Evolutionary conservation across 2,113 vertebrate genomes (phyloP).

Genomic region (Nymphicus hollandicus): DNA sequence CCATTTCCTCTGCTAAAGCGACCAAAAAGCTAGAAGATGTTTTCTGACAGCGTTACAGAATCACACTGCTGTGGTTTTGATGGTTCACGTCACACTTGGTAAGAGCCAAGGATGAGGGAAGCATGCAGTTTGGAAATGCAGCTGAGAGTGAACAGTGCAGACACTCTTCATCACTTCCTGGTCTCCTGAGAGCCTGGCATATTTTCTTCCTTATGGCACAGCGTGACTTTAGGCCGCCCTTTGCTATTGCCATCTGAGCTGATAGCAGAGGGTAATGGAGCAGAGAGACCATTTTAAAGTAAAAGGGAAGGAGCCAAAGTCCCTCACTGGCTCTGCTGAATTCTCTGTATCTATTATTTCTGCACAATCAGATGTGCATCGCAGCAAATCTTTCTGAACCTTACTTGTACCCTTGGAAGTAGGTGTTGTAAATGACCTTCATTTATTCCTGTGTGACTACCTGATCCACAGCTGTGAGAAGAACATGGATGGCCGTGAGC

Average conservation of each 20-base stretch:
- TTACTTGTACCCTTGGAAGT: background rate
- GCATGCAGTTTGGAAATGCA: background rate
- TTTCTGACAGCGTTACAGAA: background rate
- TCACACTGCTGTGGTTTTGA: background rate
- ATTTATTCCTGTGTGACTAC: background rate
- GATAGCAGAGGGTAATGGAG: background rate
- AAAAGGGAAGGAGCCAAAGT: background rate
- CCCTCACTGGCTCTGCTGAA: background rate
- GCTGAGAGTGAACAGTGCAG: background rate
- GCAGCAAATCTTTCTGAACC: background rate
- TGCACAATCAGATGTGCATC: background rate
- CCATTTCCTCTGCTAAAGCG: background rate
- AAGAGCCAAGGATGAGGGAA: background rate
- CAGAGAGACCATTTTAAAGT: background rate
- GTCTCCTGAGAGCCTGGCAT: background rate
- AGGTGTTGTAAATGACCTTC: background rate
- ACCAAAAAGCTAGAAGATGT: background rate
- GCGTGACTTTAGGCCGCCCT: accelerated
- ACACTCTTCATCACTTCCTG: background rate
- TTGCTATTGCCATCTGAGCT: background rate
- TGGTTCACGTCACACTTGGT: background rate
- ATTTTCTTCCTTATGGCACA: background rate
- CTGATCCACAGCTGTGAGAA: background rate
- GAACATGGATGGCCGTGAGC: background rate
- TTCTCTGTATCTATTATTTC: background rate